These are phyloP conservation scores for Argyrosomus japonicus DNA, from an alignment of 2,113 vertebrate genomes.

Conservation along the genomic window DNA sequence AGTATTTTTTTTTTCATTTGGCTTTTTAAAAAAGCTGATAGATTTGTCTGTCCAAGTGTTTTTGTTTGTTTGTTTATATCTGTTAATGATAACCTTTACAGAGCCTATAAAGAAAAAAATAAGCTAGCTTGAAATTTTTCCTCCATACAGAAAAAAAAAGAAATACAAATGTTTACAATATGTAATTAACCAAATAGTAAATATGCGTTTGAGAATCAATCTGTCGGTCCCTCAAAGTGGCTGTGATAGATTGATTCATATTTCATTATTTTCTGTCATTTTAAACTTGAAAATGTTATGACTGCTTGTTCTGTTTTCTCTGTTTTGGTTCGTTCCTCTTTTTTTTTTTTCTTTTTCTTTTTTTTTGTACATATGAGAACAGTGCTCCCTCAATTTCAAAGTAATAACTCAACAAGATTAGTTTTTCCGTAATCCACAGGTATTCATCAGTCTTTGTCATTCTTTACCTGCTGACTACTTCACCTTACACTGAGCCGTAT, in stretches of 20 bases:
- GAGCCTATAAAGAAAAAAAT: conserved; percentile 84
- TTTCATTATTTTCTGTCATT: conserved; percentile 77
- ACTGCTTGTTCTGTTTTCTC: conserved; percentile 66
- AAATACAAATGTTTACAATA: conserved; percentile 85
- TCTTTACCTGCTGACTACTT: conserved; percentile 64
- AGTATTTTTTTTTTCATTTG: conserved; percentile 62
- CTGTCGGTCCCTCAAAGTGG: conserved; percentile 73
- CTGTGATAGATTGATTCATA: conserved; percentile 67
- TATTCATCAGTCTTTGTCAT: conserved; percentile 26
- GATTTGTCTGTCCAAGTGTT: conserved; percentile 73
- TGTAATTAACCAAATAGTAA: conserved; percentile 86
- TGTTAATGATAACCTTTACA: conserved; percentile 80
- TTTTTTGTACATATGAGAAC: conserved; percentile 58
- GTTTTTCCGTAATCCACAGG: background rate
- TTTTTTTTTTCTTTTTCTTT: conserved; percentile 47
- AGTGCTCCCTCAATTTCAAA: conserved; percentile 79
- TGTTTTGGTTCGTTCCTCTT: conserved; percentile 40
- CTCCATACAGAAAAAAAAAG: conserved; percentile 79
- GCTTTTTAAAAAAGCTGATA: conserved; percentile 74
- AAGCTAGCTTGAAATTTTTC: conserved; percentile 84
- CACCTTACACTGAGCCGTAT: conserved; percentile 65
- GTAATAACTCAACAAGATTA: conserved; percentile 24
- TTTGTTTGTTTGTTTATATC: conserved; percentile 69
- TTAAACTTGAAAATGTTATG: conserved; percentile 83
- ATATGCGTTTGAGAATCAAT: conserved; percentile 75